phyloP scores from a whole-genome alignment of 2,797 vertebrate species.

The Cyprinella venusta region DNA sequence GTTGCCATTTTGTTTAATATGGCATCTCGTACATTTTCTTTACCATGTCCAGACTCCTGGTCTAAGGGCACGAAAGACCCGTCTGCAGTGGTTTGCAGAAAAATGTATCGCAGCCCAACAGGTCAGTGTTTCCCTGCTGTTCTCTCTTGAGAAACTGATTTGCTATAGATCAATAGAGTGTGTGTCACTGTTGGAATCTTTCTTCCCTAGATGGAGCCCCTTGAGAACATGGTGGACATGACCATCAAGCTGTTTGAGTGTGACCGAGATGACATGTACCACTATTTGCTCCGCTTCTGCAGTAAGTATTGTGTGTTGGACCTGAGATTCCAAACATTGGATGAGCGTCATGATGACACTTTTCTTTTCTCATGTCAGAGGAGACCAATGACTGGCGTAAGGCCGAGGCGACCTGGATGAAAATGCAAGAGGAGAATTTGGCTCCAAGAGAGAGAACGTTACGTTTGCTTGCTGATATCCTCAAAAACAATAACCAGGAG shows the following conservation, averaged over 20 bases:
- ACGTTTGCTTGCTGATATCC: slow-evolving; percentile 80
- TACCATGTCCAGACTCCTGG: slow-evolving; percentile 84
- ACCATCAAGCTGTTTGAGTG: slow-evolving; percentile 91
- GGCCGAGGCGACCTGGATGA: slow-evolving; percentile 87
- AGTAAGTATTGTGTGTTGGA: slow-evolving; percentile 78
- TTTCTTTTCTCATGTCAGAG: slow-evolving; percentile 71
- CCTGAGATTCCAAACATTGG: slow-evolving; percentile 16
- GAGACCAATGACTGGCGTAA: slow-evolving; percentile 81
- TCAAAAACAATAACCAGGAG: slow-evolving; percentile 81
- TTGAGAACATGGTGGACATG: slow-evolving; percentile 90
- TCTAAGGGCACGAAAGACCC: slow-evolving; percentile 82
- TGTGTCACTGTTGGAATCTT: not conserved
- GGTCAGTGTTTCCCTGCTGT: slow-evolving; percentile 71
- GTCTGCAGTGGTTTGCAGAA: slow-evolving; percentile 88
- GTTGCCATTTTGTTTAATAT: not conserved
- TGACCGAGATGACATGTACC: slow-evolving; percentile 93
- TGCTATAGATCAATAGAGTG: not conserved
- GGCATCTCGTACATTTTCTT: not conserved
- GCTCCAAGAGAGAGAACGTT: slow-evolving; percentile 87
- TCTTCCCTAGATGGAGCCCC: slow-evolving; percentile 78
- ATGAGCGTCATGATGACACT: not conserved
- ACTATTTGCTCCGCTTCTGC: slow-evolving; percentile 81
- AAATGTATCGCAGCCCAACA: slow-evolving; percentile 81
- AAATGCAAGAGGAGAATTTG: slow-evolving; percentile 95
- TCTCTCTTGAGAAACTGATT: not conserved